Base-by-base conservation (phyloP, 1,140 invertebrate species). In the Drosophila miranda region DNA sequence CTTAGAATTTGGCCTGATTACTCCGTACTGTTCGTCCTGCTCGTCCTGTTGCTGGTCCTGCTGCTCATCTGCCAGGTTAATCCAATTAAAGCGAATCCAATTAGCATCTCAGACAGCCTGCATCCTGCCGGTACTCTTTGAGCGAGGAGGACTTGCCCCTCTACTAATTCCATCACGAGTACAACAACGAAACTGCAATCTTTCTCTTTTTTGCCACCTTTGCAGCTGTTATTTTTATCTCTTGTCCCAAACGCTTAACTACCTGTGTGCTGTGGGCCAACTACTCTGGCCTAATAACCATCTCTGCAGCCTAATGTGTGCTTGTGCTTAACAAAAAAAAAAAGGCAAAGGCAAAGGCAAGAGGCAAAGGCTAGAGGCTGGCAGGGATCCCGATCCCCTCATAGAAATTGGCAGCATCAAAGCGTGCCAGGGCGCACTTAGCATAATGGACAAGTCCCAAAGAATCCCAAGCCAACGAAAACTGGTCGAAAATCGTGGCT, bases 241-340 rank as follows among this genome's bases (percentile, higher is more conserved):
- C 19, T 38, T 34, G 42, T 59, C 26, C 46, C 38, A 49, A 60
- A 59, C 67, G 70, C 44, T 62, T 80, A 26, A 26, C 23, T 5
- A 26, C 23, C 23, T 26, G 4, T 5, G 23, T 26, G 3, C 23
- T 26, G 23, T 26, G 23, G 64, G 71, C 51, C 59, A 71, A 75
- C 77, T 81, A 66, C 59, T 75, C 71, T 75, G 41, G 77, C 72
- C 78, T 80, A 81, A 80, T 81, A 80, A 80, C 77, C 78, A 68
- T 71, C 49, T 67, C 46, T 55, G 57, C 42, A 49, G 59, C 74
- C 46, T 78, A 82, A 82, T 81, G 78, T 82, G 78, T 67, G 19
- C 19, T 68, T 75, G 79, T 81, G 78, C 61, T 80, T 81, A 77
- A 13, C 78, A 81, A 71, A 72, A 71, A 72, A 46, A 5, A 23